Evolutionary conservation across 2,113 vertebrate genomes (phyloP).

Genomic region (Porphyrio hochstetteri): DNA sequence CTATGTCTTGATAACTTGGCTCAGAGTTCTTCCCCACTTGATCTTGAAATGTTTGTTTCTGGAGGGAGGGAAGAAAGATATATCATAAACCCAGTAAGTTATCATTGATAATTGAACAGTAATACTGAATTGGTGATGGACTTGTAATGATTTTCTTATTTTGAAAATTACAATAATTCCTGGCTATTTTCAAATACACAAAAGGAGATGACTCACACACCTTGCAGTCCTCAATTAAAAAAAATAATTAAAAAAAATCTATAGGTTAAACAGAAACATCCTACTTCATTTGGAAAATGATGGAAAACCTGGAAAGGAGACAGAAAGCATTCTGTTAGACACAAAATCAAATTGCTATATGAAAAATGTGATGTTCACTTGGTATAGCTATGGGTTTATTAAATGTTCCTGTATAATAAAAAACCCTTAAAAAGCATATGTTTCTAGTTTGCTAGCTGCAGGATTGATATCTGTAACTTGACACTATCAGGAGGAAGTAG

Average conservation of each 20-base stretch:
- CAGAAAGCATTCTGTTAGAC: background rate
- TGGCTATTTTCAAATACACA: background rate
- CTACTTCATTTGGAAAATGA: background rate
- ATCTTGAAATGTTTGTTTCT: background rate
- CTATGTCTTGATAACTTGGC: background rate
- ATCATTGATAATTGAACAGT: background rate
- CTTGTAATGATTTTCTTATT: background rate
- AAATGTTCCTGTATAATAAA: background rate
- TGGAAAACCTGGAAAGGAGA: background rate
- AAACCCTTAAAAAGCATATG: rapidly evolving
- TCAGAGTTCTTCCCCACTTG: background rate
- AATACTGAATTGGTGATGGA: background rate
- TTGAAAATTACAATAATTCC: background rate
- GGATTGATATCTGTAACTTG: background rate
- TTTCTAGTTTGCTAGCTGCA: background rate
- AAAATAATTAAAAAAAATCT: background rate
- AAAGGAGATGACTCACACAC: background rate
- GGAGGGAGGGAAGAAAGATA: background rate
- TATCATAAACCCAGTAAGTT: background rate
- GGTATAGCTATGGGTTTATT: background rate
- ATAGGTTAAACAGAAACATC: background rate
- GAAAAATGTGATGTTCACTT: background rate
- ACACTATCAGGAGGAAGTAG: background rate
- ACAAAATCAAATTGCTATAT: background rate
- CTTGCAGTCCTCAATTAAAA: background rate